A percentile compares a stretch with the other conserved stretches of the same genome.
phyloP scores from a whole-genome alignment of 2,888 invertebrate species.

The Acheta domesticus region DNA sequence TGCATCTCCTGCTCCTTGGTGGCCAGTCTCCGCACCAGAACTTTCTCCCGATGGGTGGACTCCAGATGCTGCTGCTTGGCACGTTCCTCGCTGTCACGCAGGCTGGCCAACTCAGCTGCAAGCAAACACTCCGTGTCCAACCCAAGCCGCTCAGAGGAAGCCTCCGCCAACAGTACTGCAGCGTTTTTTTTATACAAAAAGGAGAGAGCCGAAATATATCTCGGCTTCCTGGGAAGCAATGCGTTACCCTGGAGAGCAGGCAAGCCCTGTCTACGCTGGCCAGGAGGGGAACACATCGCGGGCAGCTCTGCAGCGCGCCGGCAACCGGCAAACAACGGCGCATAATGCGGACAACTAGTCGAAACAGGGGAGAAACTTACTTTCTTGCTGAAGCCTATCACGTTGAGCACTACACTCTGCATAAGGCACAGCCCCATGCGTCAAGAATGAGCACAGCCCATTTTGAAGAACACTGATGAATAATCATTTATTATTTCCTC shows the following conservation, averaged over 20 bases:
- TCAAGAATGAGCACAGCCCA: too few relatives aligned
- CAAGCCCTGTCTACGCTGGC: background rate
- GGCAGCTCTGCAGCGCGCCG: conserved; percentile 8
- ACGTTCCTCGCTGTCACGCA: conserved; percentile 75
- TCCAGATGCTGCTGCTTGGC: conserved; percentile 78
- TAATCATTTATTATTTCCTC: too few relatives aligned
- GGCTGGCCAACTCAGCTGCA: conserved; percentile 30
- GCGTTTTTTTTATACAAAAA: conserved; percentile 33
- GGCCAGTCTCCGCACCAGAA: conserved; percentile 85
- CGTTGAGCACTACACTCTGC: too few relatives aligned
- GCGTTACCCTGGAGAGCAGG: background rate
- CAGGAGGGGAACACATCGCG: background rate
- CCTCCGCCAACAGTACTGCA: background rate
- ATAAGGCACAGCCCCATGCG: too few relatives aligned
- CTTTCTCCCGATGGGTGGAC: conserved; percentile 85
- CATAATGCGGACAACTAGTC: background rate
- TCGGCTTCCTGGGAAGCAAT: conserved; percentile 20
- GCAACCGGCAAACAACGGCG: conserved; percentile 6
- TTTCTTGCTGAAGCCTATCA: background rate
- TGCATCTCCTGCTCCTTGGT: conserved; percentile 96
- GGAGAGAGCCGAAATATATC: conserved; percentile 21
- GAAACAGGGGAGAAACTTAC: background rate
- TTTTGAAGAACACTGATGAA: too few relatives aligned
- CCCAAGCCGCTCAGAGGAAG: background rate
- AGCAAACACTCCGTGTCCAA: background rate